Base-by-base conservation (phyloP, 1,140 invertebrate species). In the Drosophila oshimai region DNA sequence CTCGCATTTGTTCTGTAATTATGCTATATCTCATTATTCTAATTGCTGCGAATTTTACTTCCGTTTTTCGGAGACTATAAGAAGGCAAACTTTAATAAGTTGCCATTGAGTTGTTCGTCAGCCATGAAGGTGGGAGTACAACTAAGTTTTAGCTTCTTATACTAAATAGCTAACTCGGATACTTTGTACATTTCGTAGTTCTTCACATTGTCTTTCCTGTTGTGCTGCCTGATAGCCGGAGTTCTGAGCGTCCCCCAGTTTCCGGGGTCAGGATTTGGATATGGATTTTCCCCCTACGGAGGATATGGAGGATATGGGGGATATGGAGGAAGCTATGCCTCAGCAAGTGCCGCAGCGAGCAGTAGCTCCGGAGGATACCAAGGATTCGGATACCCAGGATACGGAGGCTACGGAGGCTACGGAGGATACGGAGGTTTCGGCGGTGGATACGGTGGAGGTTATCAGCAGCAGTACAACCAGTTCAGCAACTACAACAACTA, bases 401-500 rank as follows among this genome's bases (percentile, higher is more conserved):
- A 57, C 9, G 70, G 70, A 0, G 80, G 77, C 0, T 76, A 54
- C 50, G 73, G 73, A 1, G 79, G 78, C 1, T 69, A 46, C 53
- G 73, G 69, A 15, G 62, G 61, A 10, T 51, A 20, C 7, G 53
- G 53, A n/a, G 50, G 65, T 10, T 31, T n/a, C 3, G 60, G 51
- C 9, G 55, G 64, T 4, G 77, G 78, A 9, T 84, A 62, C 18
- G 71, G 74, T 34, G 47, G 51, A 2, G 71, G 77, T 15, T 88
- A 79, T 34, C 61, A 60, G n/a, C 81, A 87, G 44, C 83, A 87
- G 28, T 69, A 55, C 20, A 69, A 86, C 24, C 70, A 84, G 33
- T 76, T 55, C 17, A 81, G 70, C 60, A 62, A 75, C 13, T 77
- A 74, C 37, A 76, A 73, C n/a, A 77, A 61, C 55, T 74, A 64